Conservation (phyloP, 2,113 vertebrate species). For the Barbus barbus region DNA sequence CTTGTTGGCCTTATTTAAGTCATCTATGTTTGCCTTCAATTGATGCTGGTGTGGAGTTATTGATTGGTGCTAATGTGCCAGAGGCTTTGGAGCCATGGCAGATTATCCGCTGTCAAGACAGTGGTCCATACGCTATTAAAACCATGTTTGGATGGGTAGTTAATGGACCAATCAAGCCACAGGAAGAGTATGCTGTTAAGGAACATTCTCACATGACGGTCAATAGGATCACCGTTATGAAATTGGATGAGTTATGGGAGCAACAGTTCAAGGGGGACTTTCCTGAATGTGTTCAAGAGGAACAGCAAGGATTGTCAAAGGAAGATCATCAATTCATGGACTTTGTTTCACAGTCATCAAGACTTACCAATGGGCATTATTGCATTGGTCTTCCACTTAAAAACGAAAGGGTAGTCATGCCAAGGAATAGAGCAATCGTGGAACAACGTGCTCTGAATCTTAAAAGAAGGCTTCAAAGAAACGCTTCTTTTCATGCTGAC, state of each 20-base stretch:
- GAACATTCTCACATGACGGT: no score
- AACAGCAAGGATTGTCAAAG: neutral
- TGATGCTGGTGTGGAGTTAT: neutral
- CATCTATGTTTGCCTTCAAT: neutral
- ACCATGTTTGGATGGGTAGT: conserved; percentile 10
- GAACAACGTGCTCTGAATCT: no score
- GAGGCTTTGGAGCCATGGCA: neutral
- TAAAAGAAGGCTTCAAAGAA: no score
- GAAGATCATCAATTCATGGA: no score
- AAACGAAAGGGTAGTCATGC: no score
- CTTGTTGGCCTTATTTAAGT: conserved; percentile 1
- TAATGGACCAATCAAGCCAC: no score
- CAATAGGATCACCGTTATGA: no score
- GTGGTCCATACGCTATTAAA: neutral
- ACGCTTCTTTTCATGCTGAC: no score
- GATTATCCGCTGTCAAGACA: neutral
- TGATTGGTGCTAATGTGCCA: neutral
- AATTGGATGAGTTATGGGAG: neutral
- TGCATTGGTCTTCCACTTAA: no score
- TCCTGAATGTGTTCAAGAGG: conserved; percentile 9
- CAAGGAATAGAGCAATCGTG: no score
- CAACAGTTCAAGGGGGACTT: conserved; percentile 19
- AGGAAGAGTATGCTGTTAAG: no score
- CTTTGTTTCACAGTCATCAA: no score
- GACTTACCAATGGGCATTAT: neutral